Evolutionary conservation across 2,888 invertebrate genomes (phyloP).

Genomic region (Pollenia labialis): DNA sequence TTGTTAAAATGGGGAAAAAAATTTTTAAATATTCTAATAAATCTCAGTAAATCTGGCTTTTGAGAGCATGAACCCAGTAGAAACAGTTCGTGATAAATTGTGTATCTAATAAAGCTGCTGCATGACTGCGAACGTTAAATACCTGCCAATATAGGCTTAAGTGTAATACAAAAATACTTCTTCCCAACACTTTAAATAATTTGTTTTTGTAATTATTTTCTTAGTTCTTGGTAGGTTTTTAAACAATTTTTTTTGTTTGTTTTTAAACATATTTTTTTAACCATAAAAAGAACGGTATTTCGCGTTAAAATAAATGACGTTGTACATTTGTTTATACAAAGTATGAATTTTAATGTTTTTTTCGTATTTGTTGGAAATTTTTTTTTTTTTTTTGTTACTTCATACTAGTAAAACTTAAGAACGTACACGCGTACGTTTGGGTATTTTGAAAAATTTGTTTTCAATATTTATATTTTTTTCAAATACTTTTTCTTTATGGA

Average conservation of each 20-base stretch:
- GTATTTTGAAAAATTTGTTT: conserved; percentile 60
- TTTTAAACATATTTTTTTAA: conserved; percentile 41
- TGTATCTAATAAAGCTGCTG: too few species aligned
- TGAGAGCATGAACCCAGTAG: too few species aligned
- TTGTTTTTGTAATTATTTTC: conserved; percentile 33
- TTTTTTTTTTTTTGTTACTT: not conserved
- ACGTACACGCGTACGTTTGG: conserved; percentile 52
- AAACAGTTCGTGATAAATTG: too few species aligned
- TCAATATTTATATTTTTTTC: conserved; percentile 28
- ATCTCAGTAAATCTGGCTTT: too few species aligned
- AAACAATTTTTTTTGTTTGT: conserved; percentile 18
- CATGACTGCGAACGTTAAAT: not conserved
- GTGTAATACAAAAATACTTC: conserved; percentile 27
- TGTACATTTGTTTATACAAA: conserved; percentile 64
- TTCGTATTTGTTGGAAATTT: conserved; percentile 24
- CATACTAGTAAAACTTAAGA: not conserved
- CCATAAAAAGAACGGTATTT: conserved; percentile 72
- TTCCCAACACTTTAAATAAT: not conserved
- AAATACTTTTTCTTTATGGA: conserved; percentile 32
- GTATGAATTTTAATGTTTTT: conserved; percentile 71
- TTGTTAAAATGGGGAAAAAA: too few species aligned
- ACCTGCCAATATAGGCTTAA: not conserved
- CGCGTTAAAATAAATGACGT: conserved; percentile 70
- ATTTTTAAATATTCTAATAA: too few species aligned
- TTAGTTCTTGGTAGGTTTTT: conserved; percentile 43